Percentiles rank a stretch among this genome's conserved stretches.
phyloP scores from a whole-genome alignment of 2,888 invertebrate species.

The Tetranychus truncatus region DNA sequence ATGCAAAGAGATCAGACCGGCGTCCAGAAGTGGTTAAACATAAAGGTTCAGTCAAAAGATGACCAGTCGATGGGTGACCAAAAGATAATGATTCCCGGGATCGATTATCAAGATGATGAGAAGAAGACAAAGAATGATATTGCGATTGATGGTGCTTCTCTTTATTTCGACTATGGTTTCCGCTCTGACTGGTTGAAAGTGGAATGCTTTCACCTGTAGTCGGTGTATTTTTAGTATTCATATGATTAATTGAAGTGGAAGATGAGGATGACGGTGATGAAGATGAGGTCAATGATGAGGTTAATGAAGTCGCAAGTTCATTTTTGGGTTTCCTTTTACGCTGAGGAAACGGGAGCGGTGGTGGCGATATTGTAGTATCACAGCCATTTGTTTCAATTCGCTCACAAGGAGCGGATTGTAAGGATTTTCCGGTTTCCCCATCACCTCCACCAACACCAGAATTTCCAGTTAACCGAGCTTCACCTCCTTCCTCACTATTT shows the following conservation, averaged over 20 bases:
- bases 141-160: not conserved
- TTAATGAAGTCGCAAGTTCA: not conserved
- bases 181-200: not conserved
- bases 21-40: constrained; percentile 2
- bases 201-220: not conserved
- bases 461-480: not conserved
- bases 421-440: not conserved
- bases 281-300: not conserved
- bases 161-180: not conserved
- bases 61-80: not conserved
- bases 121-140: not conserved
- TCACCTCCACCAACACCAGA: not conserved
- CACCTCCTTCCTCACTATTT: not conserved
- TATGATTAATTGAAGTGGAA: not conserved
- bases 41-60: not conserved
- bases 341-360: constrained; percentile 10
- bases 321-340: constrained; percentile 10
- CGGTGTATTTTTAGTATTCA: not conserved
- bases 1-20: not conserved
- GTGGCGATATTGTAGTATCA: constrained; percentile 7
- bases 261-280: not conserved
- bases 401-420: not conserved
- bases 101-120: not conserved
- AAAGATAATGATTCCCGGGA: not conserved
- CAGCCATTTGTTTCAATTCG: constrained; percentile 12